Conservation (phyloP, 2,888 invertebrate genomes). For the Chydorus sphaericus region DNA sequence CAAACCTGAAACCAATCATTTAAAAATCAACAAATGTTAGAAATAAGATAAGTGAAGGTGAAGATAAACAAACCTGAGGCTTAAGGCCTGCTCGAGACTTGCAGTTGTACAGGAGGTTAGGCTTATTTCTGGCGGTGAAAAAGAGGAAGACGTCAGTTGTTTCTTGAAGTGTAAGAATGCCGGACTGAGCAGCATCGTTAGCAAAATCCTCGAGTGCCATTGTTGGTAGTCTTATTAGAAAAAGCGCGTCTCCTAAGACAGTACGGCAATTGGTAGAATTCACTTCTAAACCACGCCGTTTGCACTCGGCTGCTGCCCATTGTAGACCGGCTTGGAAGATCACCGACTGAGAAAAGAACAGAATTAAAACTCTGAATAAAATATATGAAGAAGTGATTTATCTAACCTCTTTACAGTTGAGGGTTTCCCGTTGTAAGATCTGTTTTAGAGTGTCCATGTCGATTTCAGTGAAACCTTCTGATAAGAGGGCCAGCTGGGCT, state of each 20-base stretch:
- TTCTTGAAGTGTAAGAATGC: slow-evolving; percentile 79
- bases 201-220: slow-evolving; percentile 91
- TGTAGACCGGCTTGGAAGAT: slow-evolving; percentile 73
- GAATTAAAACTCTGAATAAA: slow-evolving; percentile 32
- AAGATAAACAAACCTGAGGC: too few relatives aligned
- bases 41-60: too few relatives aligned
- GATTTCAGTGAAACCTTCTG: slow-evolving; percentile 91
- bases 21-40: background rate
- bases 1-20: slow-evolving; percentile 49
- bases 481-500: slow-evolving; percentile 90
- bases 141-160: slow-evolving; percentile 89
- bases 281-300: slow-evolving; percentile 58
- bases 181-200: slow-evolving; percentile 84
- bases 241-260: slow-evolving; percentile 56
- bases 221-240: slow-evolving; percentile 79
- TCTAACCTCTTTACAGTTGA: slow-evolving; percentile 82
- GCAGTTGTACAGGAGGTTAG: slow-evolving; percentile 62
- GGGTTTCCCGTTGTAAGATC: slow-evolving; percentile 77
- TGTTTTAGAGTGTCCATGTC: slow-evolving; percentile 84
- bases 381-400: slow-evolving; percentile 24
- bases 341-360: slow-evolving; percentile 17
- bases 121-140: slow-evolving; percentile 80
- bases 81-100: slow-evolving; percentile 74
- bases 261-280: slow-evolving; percentile 50
- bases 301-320: slow-evolving; percentile 87